A percentile compares a stretch with the other conserved stretches of the same genome.
Conservation (phyloP, 1,140 invertebrate species). For the Nymphalis io region DNA sequence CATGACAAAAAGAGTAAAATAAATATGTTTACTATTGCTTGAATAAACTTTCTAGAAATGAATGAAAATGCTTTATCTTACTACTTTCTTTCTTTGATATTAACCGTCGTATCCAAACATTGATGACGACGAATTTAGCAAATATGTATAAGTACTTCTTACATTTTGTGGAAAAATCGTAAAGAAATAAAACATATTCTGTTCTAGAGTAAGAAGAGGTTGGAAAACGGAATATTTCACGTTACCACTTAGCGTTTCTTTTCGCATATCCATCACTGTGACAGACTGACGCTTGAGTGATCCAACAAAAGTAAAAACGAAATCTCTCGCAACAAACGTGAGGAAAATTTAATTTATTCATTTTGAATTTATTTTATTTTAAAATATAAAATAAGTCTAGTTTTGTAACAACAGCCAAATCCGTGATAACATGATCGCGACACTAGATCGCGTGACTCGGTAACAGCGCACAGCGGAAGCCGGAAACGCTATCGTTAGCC, state of each 20-base stretch:
- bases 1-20: no score
- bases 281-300: background rate
- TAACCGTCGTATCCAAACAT: no score
- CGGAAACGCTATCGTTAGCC: constrained; percentile 53
- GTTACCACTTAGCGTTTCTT: background rate
- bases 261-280: constrained; percentile 3
- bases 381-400: no score
- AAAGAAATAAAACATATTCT: background rate
- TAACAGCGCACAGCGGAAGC: constrained; percentile 41
- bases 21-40: no score
- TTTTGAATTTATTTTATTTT: no score
- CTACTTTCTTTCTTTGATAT: no score
- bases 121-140: no score
- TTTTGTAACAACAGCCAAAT: constrained; percentile 6
- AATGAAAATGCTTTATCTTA: no score
- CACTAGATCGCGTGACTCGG: constrained; percentile 49
- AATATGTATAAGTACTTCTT: no score
- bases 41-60: no score
- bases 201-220: background rate
- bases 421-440: constrained; percentile 25
- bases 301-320: background rate
- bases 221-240: background rate
- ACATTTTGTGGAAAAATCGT: no score
- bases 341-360: no score
- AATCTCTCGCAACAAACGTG: background rate